These are phyloP conservation scores for Brachypteracias leptosomus DNA, from an alignment of 2,113 vertebrate species.

Conservation along the genomic window DNA sequence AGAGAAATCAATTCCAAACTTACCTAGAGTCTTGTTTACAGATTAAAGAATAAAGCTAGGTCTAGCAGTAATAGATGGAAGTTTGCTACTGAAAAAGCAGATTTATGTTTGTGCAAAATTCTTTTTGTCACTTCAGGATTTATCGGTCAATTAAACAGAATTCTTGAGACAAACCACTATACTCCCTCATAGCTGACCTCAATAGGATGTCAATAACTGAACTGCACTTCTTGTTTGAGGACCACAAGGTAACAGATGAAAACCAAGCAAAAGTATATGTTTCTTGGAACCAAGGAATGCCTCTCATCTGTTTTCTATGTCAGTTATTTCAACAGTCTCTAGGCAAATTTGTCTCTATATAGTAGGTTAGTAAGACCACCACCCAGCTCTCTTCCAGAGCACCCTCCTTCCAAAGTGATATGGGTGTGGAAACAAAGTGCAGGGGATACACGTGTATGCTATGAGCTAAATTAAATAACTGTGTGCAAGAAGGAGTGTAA, in stretches of 20 bases:
- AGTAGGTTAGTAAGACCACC: not conserved
- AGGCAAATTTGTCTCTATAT: not conserved
- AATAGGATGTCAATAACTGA: not conserved
- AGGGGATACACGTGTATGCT: not conserved
- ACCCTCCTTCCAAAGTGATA: rapidly evolving
- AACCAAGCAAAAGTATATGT: not conserved
- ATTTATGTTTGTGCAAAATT: not conserved
- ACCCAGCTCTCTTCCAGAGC: not conserved
- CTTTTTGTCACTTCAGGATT: not conserved
- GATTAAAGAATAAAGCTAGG: not conserved
- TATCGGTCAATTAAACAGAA: not conserved
- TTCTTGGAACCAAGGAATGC: not conserved
- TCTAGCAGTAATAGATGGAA: not conserved
- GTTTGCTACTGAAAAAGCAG: not conserved
- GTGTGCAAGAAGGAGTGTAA: not conserved
- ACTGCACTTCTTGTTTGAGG: not conserved
- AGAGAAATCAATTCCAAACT: not conserved
- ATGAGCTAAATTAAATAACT: not conserved
- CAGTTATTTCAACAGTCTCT: not conserved
- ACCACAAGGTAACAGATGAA: not conserved
- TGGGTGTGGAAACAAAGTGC: not conserved
- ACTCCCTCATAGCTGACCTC: not conserved
- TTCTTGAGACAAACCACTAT: not conserved
- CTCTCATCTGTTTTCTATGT: not conserved
- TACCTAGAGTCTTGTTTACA: not conserved